These are phyloP conservation scores for Montipora capricornis DNA, from an alignment of 64 coral and sea anemone species.

Conservation along the genomic window DNA sequence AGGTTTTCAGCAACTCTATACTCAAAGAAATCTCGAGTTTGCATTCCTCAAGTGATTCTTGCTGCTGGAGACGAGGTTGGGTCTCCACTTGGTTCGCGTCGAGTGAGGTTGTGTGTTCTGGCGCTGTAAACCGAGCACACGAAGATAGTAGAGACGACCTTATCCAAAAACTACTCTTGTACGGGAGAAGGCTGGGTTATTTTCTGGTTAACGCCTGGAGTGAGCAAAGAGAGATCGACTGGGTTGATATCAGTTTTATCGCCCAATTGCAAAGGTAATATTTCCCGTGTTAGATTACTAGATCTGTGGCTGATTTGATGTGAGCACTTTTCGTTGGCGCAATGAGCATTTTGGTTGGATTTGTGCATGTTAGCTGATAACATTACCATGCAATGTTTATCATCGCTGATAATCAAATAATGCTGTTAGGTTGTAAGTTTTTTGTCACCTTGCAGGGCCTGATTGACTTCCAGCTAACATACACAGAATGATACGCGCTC, in stretches of 20 bases:
- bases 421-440: constrained; percentile 11
- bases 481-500: neutral
- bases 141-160: neutral
- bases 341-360: constrained; percentile 21
- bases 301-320: constrained; percentile 40
- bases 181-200: neutral
- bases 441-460: neutral
- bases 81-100: neutral
- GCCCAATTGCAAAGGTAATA: constrained; percentile 46
- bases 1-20: constrained; percentile 38
- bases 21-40: constrained; percentile 34
- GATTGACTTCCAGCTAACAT: neutral
- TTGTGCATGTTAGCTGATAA: constrained; percentile 39
- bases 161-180: neutral
- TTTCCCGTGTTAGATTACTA: constrained; percentile 42
- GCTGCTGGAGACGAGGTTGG: neutral
- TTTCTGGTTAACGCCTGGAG: neutral
- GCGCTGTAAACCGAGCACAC: neutral
- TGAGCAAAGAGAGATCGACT: neutral
- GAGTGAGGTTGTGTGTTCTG: neutral
- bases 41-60: constrained; percentile 21
- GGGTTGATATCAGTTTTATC: constrained; percentile 43
- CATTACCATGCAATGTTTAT: constrained; percentile 44
- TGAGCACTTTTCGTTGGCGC: neutral
- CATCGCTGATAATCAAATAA: constrained; percentile 46